Conservation (phyloP, 2,888 invertebrate genomes). For the Ormyrus nitidulus region DNA sequence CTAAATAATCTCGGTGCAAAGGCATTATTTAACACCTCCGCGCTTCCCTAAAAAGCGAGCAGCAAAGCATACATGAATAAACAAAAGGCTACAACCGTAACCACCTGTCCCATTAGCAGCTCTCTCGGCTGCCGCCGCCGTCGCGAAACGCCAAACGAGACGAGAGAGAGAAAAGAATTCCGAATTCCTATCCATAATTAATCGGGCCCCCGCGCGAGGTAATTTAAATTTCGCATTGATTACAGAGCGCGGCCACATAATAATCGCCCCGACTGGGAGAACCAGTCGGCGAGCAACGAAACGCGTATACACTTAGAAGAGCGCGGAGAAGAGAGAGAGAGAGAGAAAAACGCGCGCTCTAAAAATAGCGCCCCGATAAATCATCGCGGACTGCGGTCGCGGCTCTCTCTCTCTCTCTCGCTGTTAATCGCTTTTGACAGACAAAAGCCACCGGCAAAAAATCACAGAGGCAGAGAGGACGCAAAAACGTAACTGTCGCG, state of each 20-base stretch:
- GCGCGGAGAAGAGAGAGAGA: background rate
- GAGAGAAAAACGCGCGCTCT: background rate
- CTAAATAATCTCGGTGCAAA: no score
- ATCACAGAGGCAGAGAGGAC: no score
- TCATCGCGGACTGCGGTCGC: slow-evolving; percentile 4
- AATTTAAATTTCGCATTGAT: slow-evolving; percentile 40
- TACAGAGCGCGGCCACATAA: slow-evolving; percentile 5
- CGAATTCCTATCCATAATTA: slow-evolving; percentile 18
- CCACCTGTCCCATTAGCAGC: no score
- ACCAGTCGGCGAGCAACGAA: slow-evolving; percentile 2
- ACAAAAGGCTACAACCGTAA: no score
- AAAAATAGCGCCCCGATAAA: slow-evolving; percentile 36
- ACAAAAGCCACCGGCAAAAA: slow-evolving; percentile 5
- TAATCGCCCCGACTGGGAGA: slow-evolving; percentile 25
- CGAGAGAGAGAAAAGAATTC: background rate
- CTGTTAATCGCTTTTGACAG: slow-evolving; percentile 16
- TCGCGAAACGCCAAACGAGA: no score
- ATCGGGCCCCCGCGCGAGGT: background rate
- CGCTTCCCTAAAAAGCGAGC: no score
- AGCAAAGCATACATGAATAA: no score
- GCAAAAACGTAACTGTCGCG: background rate
- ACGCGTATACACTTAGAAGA: no score
- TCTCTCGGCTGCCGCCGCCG: no score
- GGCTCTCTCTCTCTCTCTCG: no score
- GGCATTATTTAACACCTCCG: no score